Evolutionary conservation across 1,140 invertebrate species (phyloP).

Genomic region (Aphis gossypii): DNA sequence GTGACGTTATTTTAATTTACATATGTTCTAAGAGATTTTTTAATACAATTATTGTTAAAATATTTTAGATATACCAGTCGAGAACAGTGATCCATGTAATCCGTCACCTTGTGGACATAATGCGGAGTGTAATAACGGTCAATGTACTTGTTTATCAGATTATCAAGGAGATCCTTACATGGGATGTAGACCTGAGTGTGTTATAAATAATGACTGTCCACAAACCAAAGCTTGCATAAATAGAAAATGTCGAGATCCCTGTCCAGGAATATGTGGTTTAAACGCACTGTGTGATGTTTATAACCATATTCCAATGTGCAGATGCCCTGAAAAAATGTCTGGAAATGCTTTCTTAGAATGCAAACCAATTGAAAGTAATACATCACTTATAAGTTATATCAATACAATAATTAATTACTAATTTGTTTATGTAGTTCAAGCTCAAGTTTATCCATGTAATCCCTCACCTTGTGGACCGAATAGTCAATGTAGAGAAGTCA

Average conservation of each 20-base stretch:
- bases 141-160: constrained; percentile 69
- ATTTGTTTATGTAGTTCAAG: constrained; percentile 56
- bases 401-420: neutral
- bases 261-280: constrained; percentile 75
- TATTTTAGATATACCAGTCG: constrained; percentile 61
- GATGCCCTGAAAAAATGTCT: constrained; percentile 72
- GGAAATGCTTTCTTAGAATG: constrained; percentile 80
- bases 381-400: constrained; percentile 39
- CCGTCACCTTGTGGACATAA: constrained; percentile 82
- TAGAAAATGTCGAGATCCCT: constrained; percentile 79
- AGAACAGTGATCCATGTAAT: constrained; percentile 70
- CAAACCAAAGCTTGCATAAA: constrained; percentile 75
- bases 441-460: constrained; percentile 65
- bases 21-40: neutral
- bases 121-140: constrained; percentile 77
- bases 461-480: constrained; percentile 69
- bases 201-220: constrained; percentile 72
- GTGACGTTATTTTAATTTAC: neutral
- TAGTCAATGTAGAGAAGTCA: constrained; percentile 71
- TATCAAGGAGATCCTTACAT: constrained; percentile 69
- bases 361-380: constrained; percentile 69
- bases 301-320: constrained; percentile 73
- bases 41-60: neutral
- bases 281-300: constrained; percentile 74
- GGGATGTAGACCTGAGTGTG: constrained; percentile 75